Base-by-base conservation (phyloP, 2,113 vertebrate genomes). In the Hyperoodon ampullatus region DNA sequence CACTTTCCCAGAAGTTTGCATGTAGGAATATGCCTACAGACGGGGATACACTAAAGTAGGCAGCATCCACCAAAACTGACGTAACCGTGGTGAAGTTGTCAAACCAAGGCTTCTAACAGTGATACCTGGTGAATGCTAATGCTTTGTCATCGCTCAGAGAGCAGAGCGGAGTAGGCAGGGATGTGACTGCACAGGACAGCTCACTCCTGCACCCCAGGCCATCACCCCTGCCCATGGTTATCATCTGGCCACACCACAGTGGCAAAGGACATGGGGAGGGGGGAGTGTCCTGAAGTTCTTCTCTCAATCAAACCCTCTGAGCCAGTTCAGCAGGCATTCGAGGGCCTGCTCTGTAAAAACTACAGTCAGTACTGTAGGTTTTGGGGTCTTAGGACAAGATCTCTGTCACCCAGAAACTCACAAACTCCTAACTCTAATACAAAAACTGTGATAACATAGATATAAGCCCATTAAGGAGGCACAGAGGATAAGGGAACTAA, bases 21-120 rank as follows among this genome's bases (percentile, higher is more conserved):
- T 8, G 74, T 23, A 68, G 86, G 86, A 50, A 24, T 39, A 13
- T 55, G 87, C 89, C 95, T 47, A 61, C 44, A 61, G 83, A 92
- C 72, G 24, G 14, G 82, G 60, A 26, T 12, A 8, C 42, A 44
- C 42, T 53, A 2, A 77, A 71, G 75, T n/a, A 63, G 88, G 93
- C 88, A 74, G 82, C 77, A 91, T 14, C 96, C 74, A 26, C 95
- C 93, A 90, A 58, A 87, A 86, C 0, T 81, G 95, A 81, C 70
- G n/a, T 35, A 39, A 58, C 95, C 68, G 47, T 55, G 80, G 92
- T 35, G 92, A 96, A 23, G 66, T 94, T 96, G 91, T 93, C 87
- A 88, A 53, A 44, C 21, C 1, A 10, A 55, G 88, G 14, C 14
- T 28, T 53, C 55, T 8, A 9, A 44, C 63, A 6, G 65, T 6